Percentiles rank a stretch among this genome's conserved stretches.
Evolutionary conservation across 23 tunicate genomes (phyloP).

Genomic region (Diplosoma virens): DNA sequence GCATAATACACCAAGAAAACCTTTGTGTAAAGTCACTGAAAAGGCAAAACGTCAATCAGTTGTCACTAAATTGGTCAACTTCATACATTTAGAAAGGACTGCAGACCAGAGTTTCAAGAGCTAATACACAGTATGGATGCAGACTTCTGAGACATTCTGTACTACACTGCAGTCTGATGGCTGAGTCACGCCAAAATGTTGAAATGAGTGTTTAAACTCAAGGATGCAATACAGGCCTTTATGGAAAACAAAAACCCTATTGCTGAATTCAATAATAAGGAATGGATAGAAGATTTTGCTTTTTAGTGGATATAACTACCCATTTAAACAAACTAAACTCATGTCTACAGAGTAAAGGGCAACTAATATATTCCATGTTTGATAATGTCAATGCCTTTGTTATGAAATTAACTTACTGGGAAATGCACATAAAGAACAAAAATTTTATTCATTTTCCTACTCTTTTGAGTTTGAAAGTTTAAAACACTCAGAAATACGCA

Average conservation of each 20-base stretch:
- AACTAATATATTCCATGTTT: slow-evolving; percentile 30
- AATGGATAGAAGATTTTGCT: slow-evolving; percentile 30
- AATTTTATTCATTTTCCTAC: slow-evolving; percentile 39
- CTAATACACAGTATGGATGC: slow-evolving; percentile 42
- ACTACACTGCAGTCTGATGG: background rate
- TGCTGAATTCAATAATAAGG: background rate
- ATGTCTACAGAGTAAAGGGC: slow-evolving; percentile 23
- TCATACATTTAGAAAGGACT: slow-evolving; percentile 23
- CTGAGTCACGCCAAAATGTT: background rate
- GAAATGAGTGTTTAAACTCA: background rate
- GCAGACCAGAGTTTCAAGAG: slow-evolving; percentile 31
- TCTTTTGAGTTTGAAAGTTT: slow-evolving; percentile 39
- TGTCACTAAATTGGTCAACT: background rate
- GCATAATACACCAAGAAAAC: slow-evolving; percentile 31
- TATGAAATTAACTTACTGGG: slow-evolving; percentile 43
- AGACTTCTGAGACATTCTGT: slow-evolving; percentile 31
- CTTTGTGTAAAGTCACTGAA: slow-evolving; percentile 23
- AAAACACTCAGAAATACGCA: slow-evolving; percentile 30
- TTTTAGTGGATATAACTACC: slow-evolving; percentile 23
- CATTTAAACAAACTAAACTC: slow-evolving; percentile 12
- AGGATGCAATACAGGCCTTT: too few species aligned
- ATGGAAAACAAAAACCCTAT: background rate
- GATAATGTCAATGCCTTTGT: slow-evolving; percentile 40
- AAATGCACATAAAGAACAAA: slow-evolving; percentile 42
- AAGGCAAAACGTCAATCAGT: slow-evolving; percentile 24